A percentile compares a stretch with the other conserved stretches of the same genome.
Evolutionary conservation across 2,113 vertebrate species (phyloP).

Genomic region (Oreotrochilus melanogaster): DNA sequence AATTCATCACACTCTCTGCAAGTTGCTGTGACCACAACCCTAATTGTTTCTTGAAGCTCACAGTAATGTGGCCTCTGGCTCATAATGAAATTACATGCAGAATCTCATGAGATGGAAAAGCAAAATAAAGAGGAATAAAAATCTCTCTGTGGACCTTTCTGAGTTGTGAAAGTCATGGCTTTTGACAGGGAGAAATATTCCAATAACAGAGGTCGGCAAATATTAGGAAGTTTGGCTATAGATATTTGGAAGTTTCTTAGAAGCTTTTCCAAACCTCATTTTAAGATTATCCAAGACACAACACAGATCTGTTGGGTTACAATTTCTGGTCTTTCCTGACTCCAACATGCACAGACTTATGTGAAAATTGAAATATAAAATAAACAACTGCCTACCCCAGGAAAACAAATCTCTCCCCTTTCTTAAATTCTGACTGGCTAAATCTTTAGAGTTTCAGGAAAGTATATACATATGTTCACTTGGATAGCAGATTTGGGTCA

Average conservation of each 20-base stretch:
- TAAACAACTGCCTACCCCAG: constrained; percentile 28
- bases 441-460: constrained; percentile 5
- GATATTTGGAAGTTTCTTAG: constrained; percentile 43
- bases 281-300: constrained; percentile 48
- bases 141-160: constrained; percentile 32
- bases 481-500: constrained; percentile 31
- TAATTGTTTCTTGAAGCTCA: constrained; percentile 49
- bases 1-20: constrained; percentile 17
- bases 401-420: constrained; percentile 3
- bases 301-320: background rate
- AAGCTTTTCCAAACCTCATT: constrained; percentile 54
- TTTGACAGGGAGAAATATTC: constrained; percentile 42
- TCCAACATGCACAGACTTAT: background rate
- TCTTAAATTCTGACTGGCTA: background rate
- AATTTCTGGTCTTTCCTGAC: constrained; percentile 35
- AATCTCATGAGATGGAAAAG: constrained; percentile 30
- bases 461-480: constrained; percentile 23
- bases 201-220: constrained; percentile 40
- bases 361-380: constrained; percentile 28
- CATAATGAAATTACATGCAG: constrained; percentile 24
- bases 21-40: constrained; percentile 19
- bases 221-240: constrained; percentile 49
- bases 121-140: constrained; percentile 13
- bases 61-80: constrained; percentile 40
- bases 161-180: constrained; percentile 5